Evolutionary conservation across 2,797 vertebrate genomes (phyloP).

Genomic region (Leuciscus waleckii): DNA sequence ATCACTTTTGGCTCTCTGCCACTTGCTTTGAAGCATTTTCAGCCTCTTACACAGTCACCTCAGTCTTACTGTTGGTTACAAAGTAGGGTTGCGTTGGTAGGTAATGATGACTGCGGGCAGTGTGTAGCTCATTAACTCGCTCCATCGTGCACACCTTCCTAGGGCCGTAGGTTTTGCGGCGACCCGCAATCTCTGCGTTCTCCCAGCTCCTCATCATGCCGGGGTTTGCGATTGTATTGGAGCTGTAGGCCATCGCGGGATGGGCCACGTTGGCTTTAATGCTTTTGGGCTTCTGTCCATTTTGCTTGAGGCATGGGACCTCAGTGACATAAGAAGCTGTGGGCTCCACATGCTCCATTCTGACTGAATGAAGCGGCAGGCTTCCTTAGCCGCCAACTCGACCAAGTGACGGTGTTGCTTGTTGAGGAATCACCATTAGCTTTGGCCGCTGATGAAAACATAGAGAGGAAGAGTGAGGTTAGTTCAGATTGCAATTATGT

Average conservation of each 20-base stretch:
- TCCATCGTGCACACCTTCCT: conserved; percentile 90
- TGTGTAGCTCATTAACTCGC: conserved; percentile 87
- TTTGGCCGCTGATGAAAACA: conserved; percentile 85
- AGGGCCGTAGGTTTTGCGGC: conserved; percentile 87
- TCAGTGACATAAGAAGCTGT: conserved; percentile 80
- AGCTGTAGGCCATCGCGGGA: conserved; percentile 80
- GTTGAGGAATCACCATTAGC: conserved; percentile 92
- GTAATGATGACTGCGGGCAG: conserved; percentile 91
- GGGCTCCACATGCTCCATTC: conserved; percentile 74
- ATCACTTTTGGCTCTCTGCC: conserved; percentile 66
- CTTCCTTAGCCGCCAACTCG: conserved; percentile 89
- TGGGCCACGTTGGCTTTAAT: conserved; percentile 77
- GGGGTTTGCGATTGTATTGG: conserved; percentile 82
- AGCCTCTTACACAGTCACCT: conserved; percentile 94
- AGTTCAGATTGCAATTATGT: neutral
- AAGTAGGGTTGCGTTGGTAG: conserved; percentile 96
- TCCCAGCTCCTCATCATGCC: conserved; percentile 90
- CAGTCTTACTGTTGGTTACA: conserved; percentile 99
- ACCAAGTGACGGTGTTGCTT: conserved; percentile 90
- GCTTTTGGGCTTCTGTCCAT: conserved; percentile 87
- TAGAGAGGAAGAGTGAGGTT: conserved; percentile 49
- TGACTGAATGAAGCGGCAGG: conserved; percentile 90
- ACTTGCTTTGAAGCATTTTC: conserved; percentile 40
- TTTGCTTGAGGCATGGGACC: conserved; percentile 79
- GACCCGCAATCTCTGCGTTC: conserved; percentile 88